phyloP scores from a whole-genome alignment of 2,888 invertebrate genomes.

The Allolobophora icterica region DNA sequence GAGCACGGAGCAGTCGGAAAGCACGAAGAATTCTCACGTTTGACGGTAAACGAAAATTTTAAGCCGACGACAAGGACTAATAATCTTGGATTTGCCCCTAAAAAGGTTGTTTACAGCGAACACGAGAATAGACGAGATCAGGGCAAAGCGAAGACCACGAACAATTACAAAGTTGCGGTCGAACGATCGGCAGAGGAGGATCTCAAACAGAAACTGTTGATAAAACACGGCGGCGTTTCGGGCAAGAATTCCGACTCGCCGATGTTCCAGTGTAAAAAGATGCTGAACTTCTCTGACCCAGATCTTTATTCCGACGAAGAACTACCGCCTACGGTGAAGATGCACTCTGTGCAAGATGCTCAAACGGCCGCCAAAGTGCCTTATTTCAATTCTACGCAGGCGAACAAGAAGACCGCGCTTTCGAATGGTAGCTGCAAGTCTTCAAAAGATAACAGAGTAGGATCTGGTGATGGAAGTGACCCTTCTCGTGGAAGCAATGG shows the following conservation, averaged over 20 bases:
- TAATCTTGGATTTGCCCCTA: background rate
- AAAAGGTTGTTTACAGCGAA: background rate
- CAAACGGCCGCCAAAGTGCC: conserved; percentile 17
- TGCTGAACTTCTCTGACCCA: conserved; percentile 45
- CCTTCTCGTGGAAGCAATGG: background rate
- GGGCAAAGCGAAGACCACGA: background rate
- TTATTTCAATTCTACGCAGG: background rate
- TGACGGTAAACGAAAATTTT: background rate
- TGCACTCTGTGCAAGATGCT: background rate
- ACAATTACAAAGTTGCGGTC: background rate
- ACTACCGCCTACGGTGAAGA: background rate
- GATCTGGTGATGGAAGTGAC: background rate
- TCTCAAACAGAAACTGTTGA: background rate
- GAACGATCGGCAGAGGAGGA: conserved; percentile 1
- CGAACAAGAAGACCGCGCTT: background rate
- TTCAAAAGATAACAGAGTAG: background rate
- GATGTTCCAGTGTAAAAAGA: conserved; percentile 45
- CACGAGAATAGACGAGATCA: background rate
- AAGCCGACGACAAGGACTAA: background rate
- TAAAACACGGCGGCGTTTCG: background rate
- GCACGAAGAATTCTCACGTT: background rate
- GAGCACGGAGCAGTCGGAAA: background rate
- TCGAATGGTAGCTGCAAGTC: background rate
- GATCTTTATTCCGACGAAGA: conserved; percentile 43
- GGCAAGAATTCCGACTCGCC: conserved; percentile 42